These are phyloP conservation scores for Riptortus pedestris DNA, from an alignment of 1,140 invertebrate species.

Conservation along the genomic window DNA sequence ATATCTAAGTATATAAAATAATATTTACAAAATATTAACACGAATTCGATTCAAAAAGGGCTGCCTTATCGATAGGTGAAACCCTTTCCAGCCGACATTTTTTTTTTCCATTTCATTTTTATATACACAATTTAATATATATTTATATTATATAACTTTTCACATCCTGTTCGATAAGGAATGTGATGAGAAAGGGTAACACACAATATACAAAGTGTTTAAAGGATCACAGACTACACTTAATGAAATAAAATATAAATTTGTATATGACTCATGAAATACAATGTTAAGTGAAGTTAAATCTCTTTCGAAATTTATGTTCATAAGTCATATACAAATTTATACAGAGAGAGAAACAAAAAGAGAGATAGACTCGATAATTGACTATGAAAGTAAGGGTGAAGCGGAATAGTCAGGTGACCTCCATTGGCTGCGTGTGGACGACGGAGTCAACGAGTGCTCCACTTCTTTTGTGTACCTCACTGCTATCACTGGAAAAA, in stretches of 20 bases:
- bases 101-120: background rate
- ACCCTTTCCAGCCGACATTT: background rate
- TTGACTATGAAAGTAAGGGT: background rate
- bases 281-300: background rate
- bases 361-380: background rate
- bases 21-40: constrained; percentile 4
- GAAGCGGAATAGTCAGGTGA: constrained; percentile 24
- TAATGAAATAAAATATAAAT: constrained; percentile 1
- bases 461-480: constrained; percentile 20
- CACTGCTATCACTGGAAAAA: constrained; percentile 12
- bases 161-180: constrained; percentile 1
- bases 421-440: constrained; percentile 27
- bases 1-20: background rate
- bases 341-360: constrained; percentile 7
- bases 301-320: background rate
- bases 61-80: background rate
- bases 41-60: constrained; percentile 12
- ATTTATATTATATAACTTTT: background rate
- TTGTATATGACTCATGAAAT: background rate
- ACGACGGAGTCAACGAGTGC: background rate
- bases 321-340: constrained; percentile 14
- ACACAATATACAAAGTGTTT: background rate
- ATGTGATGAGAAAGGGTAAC: constrained; percentile 11
- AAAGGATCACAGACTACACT: constrained; percentile 5
- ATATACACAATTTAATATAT: background rate